Base-by-base conservation (phyloP, 2,888 invertebrate genomes). In the Drosophila nr. perissopoda region DNA sequence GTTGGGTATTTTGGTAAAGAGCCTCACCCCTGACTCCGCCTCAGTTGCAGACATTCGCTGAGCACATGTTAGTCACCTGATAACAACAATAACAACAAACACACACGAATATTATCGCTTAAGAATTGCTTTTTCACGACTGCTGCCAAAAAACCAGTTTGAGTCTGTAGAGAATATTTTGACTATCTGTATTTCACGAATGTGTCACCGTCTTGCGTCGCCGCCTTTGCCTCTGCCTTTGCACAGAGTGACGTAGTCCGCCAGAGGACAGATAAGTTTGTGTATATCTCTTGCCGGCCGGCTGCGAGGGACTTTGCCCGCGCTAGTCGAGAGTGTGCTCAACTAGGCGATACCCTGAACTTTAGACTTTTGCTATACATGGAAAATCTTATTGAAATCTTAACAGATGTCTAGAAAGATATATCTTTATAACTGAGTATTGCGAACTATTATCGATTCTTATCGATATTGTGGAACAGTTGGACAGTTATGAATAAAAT, bases 1-100 rank as follows among this genome's bases (percentile, higher is more conserved):
- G 27, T 7, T 42, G 67, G 40, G 73, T 81, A 77, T 53, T 10
- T 11, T 16, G n/a, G 6, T 51, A 46, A 64, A 60, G 48, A 42
- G 38, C 18, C n/a, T 1, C 53, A 10, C 73, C 58, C 27, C 49
- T 56, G 52, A 10, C 79, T 60, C 65, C 65, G 31, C 87, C 75
- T 66, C 77, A 66, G 73, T 38, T 53, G 34, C 72, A 91, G 89
- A 88, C 87, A 87, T 70, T 88, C 86, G 70, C 53, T 52, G 40
- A 53, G 52, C 87, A 74, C 90, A 90, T 87, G 90, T 63, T 80
- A 72, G 70, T 81, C 72, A 89, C 71, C 79, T 89, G 91, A 89
- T 84, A 74, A 57, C 48, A 66, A 68, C 16, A 62, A 62, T 25
- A 62, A 61, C 33, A 65, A 42, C 25, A 33, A 25, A 66, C n/a